Evolutionary conservation across 2,113 vertebrate species (phyloP).

Genomic region (Ceyx margarethae): DNA sequence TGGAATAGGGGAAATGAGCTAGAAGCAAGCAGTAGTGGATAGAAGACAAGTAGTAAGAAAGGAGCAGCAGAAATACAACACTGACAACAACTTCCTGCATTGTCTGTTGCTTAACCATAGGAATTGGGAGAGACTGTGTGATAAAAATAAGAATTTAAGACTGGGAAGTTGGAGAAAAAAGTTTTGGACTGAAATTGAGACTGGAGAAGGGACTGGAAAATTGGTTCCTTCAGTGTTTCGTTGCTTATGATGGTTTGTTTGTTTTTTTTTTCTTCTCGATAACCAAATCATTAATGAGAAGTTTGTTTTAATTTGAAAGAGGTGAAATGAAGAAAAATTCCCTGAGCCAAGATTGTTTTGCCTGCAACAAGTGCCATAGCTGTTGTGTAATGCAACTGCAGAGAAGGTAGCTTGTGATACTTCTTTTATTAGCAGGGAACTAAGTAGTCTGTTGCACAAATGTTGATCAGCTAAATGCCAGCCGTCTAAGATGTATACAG

Average conservation of each 20-base stretch:
- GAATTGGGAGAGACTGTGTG: fast-evolving
- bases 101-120: background rate
- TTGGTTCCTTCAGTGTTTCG: background rate
- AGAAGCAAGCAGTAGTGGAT: background rate
- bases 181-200: background rate
- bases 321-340: background rate
- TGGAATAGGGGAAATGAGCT: background rate
- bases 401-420: background rate
- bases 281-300: background rate
- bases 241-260: background rate
- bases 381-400: background rate
- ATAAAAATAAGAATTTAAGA: background rate
- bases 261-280: background rate
- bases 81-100: background rate
- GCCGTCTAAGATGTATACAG: background rate
- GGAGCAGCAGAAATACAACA: background rate
- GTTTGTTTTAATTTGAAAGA: background rate
- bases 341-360: background rate
- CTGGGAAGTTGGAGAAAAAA: background rate
- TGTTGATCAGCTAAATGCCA: background rate
- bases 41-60: background rate
- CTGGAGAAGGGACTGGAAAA: background rate
- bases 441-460: background rate
- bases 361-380: background rate
- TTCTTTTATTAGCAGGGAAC: background rate